A percentile compares a stretch with the other conserved stretches of the same genome.
phyloP scores from a whole-genome alignment of 92 coral and sea anemone species.

The Diadumene lineata region DNA sequence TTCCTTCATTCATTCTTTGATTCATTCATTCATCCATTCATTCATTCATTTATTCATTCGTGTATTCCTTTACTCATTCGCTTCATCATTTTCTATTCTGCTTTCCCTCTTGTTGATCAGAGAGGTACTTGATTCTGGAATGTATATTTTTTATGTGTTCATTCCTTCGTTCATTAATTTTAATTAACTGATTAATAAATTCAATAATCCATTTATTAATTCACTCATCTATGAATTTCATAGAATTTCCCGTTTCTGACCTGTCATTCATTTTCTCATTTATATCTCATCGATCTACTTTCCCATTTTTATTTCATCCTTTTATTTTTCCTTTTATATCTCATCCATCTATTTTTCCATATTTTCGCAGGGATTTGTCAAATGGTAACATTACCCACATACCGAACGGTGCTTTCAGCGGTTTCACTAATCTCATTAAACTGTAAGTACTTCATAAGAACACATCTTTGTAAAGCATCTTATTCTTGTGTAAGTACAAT shows the following conservation, averaged over 20 bases:
- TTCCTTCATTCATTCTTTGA: not conserved
- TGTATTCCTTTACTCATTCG: no score
- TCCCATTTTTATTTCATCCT: not conserved
- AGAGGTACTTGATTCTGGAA: no score
- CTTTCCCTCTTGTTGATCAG: no score
- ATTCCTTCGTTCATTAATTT: no score
- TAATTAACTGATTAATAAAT: no score
- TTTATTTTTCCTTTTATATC: not conserved
- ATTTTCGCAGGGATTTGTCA: constrained; percentile 14
- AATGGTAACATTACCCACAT: constrained; percentile 28
- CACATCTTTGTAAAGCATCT: not conserved
- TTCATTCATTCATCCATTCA: not conserved
- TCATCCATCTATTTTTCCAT: not conserved
- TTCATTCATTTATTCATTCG: not conserved
- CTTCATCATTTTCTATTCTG: no score
- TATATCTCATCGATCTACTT: no score
- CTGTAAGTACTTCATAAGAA: constrained; percentile 31
- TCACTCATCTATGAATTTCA: no score
- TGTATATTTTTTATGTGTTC: no score
- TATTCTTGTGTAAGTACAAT: no score
- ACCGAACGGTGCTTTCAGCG: constrained; percentile 29
- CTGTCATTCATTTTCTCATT: not conserved
- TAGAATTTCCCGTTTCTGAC: no score
- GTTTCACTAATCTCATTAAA: constrained; percentile 24
- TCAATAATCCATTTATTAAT: no score